Conservation (phyloP, 2,888 invertebrate species). For the Caenorhabditis auriculariae region DNA sequence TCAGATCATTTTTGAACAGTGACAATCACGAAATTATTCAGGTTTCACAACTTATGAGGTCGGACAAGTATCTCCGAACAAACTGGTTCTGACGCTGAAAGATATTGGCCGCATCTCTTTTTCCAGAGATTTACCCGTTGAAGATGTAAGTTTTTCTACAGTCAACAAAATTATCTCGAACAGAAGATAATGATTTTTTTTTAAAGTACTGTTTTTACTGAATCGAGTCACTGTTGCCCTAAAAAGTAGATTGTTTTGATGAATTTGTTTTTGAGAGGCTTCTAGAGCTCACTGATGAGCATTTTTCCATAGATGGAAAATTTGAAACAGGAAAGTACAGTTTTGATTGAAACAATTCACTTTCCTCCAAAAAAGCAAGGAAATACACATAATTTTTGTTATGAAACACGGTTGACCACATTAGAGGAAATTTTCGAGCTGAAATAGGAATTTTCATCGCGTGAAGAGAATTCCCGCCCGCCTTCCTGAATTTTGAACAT, state of each 20-base stretch:
- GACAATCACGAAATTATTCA: constrained; percentile 22
- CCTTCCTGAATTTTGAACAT: too few species aligned
- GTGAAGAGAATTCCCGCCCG: too few species aligned
- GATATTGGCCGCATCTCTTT: constrained; percentile 64
- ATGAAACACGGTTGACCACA: too few species aligned
- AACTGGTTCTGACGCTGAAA: constrained; percentile 60
- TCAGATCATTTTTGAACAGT: not conserved
- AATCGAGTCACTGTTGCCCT: not conserved
- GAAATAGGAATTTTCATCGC: too few species aligned
- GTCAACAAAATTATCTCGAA: not conserved
- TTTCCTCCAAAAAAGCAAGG: too few species aligned
- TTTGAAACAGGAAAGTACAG: too few species aligned
- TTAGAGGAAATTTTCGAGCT: too few species aligned
- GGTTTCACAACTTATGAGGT: constrained; percentile 64
- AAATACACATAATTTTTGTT: too few species aligned
- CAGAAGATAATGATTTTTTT: not conserved
- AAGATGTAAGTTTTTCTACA: constrained; percentile 54
- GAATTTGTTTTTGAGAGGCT: too few species aligned
- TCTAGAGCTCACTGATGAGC: too few species aligned
- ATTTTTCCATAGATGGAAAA: too few species aligned
- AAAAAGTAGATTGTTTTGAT: not conserved
- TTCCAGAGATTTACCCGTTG: constrained; percentile 63
- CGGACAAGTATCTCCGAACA: constrained; percentile 56
- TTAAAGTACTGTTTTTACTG: not conserved
- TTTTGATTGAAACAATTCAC: too few species aligned